Evolutionary conservation across 2,797 vertebrate genomes (phyloP), one percentile per base, ranked within the genome.

Genomic region (Momotus momota): DNA sequence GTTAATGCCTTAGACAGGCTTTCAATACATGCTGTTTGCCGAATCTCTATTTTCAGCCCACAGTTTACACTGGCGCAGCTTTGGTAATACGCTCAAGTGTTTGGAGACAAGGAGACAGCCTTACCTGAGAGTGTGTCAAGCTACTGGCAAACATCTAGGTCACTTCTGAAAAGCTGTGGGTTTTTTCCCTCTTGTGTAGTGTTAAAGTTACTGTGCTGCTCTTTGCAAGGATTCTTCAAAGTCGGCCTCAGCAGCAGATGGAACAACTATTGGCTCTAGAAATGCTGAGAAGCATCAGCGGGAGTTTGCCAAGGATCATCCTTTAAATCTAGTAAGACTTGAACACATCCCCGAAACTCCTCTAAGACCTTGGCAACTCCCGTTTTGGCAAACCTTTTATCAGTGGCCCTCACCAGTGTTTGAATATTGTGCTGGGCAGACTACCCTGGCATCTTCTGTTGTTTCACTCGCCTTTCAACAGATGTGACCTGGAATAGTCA

Each of bases 191-290:
- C 58, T 71, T 49, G 71, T 79, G 67, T 89, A 82, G 81, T 45
- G 86, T 95, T 92, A 94, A 93, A 97, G 94, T 94, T 93, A 93
- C 85, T 51, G 45, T 51, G 60, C 86, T 95, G 86, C 94, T 96
- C 92, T 97, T 94, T 93, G 94, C 96, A 97, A 97, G 91, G 95
- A 93, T 97, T 95, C 93, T 97, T 97, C 95, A 96, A 97, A 97
- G 96, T 97, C 95, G 86, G 91, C 94, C 79, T 89, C 89, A 90
- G 95, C 84, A 89, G 93, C 96, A 96, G 97, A 96, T 96, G 95
- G 96, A 91, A 96, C 93, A 95, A 96, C 86, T 92, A 93, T 95
- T 97, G 96, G 96, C 95, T 96, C 88, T 94, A 82, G 91, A 92
- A 96, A 57, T 82, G 91, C 93, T 94, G 92, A 97, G 92, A 97